phyloP scores from a whole-genome alignment of 2,888 invertebrate species.

The Melipona bicolor region DNA sequence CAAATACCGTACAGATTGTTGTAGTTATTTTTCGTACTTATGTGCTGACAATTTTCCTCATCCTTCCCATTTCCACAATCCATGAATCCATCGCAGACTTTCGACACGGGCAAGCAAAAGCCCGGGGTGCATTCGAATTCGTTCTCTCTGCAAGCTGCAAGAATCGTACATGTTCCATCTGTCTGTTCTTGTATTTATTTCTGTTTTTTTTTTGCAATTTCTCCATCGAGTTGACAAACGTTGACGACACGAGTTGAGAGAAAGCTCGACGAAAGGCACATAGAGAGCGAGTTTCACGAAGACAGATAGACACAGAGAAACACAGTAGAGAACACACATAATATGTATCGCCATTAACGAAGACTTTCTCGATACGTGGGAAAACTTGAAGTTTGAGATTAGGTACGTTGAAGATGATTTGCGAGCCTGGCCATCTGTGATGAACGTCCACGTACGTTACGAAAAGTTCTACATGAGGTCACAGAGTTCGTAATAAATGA shows the following conservation, averaged over 20 bases:
- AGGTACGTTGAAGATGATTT: not conserved
- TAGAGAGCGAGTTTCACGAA: slow-evolving; percentile 22
- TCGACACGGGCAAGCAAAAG: slow-evolving; percentile 87
- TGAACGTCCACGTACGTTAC: not conserved
- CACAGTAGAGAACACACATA: slow-evolving; percentile 13
- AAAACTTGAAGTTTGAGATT: not conserved
- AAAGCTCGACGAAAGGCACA: slow-evolving; percentile 14
- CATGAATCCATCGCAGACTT: slow-evolving; percentile 88
- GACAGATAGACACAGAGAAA: not conserved
- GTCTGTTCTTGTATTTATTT: not conserved
- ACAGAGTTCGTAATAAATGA: not conserved
- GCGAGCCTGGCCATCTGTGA: not conserved
- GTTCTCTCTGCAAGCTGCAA: slow-evolving; percentile 88
- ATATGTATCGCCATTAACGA: not conserved
- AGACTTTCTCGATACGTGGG: not conserved
- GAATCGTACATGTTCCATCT: slow-evolving; percentile 69
- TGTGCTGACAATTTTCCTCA: slow-evolving; percentile 87
- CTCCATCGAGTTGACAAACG: not conserved
- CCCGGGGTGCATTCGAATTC: slow-evolving; percentile 92
- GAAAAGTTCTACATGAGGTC: not conserved
- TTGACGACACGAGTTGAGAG: slow-evolving; percentile 7
- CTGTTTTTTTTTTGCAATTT: not conserved
- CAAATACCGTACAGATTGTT: too few species aligned
- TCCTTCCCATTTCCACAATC: slow-evolving; percentile 91
- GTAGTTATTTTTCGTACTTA: slow-evolving; percentile 61